These are phyloP conservation scores for Lochmaea crataegi DNA, from an alignment of 2,888 invertebrate species.

Conservation along the genomic window DNA sequence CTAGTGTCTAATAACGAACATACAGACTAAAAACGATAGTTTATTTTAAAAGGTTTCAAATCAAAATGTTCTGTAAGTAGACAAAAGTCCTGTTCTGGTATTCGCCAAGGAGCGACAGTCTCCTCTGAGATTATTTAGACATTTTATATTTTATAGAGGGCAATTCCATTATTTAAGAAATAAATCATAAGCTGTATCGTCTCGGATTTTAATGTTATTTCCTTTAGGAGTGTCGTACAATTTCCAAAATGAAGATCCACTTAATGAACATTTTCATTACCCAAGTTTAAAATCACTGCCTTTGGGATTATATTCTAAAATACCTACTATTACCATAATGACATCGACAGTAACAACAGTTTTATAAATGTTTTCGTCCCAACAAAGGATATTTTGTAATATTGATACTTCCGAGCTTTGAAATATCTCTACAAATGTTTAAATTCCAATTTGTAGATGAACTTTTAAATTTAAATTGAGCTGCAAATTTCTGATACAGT, in stretches of 20 bases:
- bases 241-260: slow-evolving; percentile 32
- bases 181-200: slow-evolving; percentile 31
- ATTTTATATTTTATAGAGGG: slow-evolving; percentile 29
- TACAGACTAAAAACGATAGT: too few species aligned
- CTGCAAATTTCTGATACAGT: too few species aligned
- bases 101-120: not conserved
- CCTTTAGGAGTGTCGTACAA: slow-evolving; percentile 24
- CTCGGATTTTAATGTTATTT: slow-evolving; percentile 31
- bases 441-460: too few species aligned
- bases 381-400: too few species aligned
- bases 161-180: slow-evolving; percentile 32
- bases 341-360: not conserved
- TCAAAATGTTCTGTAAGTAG: not conserved
- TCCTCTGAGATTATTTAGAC: slow-evolving; percentile 26
- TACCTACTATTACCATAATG: slow-evolving; percentile 2
- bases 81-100: slow-evolving; percentile 9
- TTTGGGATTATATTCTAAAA: slow-evolving; percentile 14
- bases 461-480: too few species aligned
- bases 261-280: slow-evolving; percentile 33
- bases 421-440: too few species aligned
- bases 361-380: not conserved
- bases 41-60: too few species aligned
- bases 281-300: slow-evolving; percentile 6
- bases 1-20: too few species aligned
- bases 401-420: too few species aligned